Evolutionary conservation across 2,113 vertebrate species (phyloP), one percentile per base, ranked within the genome.

Genomic region (Sterna hirundo): DNA sequence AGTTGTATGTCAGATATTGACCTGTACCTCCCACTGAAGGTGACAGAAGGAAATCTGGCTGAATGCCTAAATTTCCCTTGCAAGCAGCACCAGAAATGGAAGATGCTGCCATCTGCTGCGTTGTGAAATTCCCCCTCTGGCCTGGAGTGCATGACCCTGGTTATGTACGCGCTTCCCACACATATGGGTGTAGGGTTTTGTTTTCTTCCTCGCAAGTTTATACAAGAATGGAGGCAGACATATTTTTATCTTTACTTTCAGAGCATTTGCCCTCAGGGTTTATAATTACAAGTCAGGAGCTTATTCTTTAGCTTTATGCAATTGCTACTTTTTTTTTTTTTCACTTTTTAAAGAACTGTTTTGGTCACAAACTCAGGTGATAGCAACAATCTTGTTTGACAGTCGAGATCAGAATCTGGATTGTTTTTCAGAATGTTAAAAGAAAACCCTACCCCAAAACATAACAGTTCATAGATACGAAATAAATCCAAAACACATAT

Each of bases 341-440:
- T 11, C 17, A 15, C 9, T 87, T 72, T 60, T 93, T 1, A 77
- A 83, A 62, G 69, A 90, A 38, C 51, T 88, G n/a, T 61, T 95
- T 93, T 83, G 38, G 40, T 87, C 62, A 66, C 38, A 83, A 49
- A 83, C 51, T 80, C 36, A 51, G 32, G 7, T 88, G 38, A 85
- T 90, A 46, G 55, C 38, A 82, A 81, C n/a, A 44, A 55, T 68
- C 49, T 68, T 91, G 42, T 75, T 74, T 86, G 77, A 94, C 38
- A 92, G 9, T 57, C 1, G 0, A 94, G 71, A 82, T 69, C 20
- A 84, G 47, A 79, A 91, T 84, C 74, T 83, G 55, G 79, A 72
- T 72, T 79, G 27, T 85, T 92, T 82, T 87, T 93, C 57, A 89
- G 44, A 86, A 68, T 44, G n/a, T 86, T 80, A 88, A 90, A 79